phyloP scores from a whole-genome alignment of 2,797 vertebrate species.

The Pelochelys cantorii region DNA sequence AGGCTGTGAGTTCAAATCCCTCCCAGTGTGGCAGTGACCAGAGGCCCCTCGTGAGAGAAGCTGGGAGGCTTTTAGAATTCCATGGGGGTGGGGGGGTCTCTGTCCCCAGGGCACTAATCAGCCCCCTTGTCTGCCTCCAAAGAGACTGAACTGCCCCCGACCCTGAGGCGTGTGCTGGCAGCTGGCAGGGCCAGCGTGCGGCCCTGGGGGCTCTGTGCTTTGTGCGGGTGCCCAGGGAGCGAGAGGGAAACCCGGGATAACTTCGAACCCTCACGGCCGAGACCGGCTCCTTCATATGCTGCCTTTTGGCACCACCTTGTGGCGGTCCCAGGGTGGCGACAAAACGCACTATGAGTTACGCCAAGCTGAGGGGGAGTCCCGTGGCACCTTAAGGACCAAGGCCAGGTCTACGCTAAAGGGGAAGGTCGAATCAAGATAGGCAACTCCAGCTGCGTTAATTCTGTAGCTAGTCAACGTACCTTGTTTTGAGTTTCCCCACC shows the following conservation, averaged over 20 bases:
- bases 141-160: neutral
- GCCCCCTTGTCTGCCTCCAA: neutral
- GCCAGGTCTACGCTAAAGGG: too few species aligned
- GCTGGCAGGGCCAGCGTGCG: neutral
- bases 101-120: neutral
- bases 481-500: too few species aligned
- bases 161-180: too few species aligned
- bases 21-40: neutral
- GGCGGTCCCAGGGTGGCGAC: neutral
- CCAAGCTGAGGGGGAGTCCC: too few species aligned
- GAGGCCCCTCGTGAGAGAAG: neutral
- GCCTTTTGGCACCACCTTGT: slow-evolving; percentile 44
- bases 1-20: neutral
- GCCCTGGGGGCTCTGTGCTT: neutral
- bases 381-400: too few species aligned
- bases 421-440: too few species aligned
- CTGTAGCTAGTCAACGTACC: too few species aligned
- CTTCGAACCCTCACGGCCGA: neutral
- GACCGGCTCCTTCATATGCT: neutral
- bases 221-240: neutral
- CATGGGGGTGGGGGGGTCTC: rapidly evolving
- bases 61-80: neutral
- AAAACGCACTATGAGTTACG: neutral
- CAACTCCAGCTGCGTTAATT: too few species aligned
- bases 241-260: neutral